These are phyloP conservation scores for Ophion obscuratus DNA, from an alignment of 2,888 invertebrate genomes.

Conservation along the genomic window DNA sequence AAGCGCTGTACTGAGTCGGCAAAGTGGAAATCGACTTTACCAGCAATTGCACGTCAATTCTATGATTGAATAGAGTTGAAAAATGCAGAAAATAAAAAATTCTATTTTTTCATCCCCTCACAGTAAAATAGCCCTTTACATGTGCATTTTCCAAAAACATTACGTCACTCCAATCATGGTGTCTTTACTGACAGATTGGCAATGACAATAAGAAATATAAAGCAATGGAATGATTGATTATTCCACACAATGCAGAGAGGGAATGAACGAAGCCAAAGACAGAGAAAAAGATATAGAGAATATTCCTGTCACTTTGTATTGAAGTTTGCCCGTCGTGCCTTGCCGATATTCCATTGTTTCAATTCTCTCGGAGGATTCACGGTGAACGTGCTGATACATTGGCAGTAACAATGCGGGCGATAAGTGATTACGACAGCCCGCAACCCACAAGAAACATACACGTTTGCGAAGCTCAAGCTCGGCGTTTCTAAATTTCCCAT, in stretches of 20 bases:
- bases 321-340: conserved; percentile 39
- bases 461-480: conserved; percentile 5
- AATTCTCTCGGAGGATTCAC: conserved; percentile 51
- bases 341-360: conserved; percentile 44
- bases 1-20: too few species aligned
- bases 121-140: too few species aligned
- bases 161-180: too few species aligned
- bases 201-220: too few species aligned
- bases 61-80: too few species aligned
- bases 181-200: too few species aligned
- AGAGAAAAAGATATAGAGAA: conserved; percentile 38
- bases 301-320: conserved; percentile 57
- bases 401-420: conserved; percentile 72
- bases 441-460: conserved; percentile 32
- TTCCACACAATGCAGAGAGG: not conserved
- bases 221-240: not conserved
- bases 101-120: too few species aligned
- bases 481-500: too few species aligned
- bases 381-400: conserved; percentile 56
- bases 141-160: too few species aligned
- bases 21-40: too few species aligned
- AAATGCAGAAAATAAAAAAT: too few species aligned
- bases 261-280: conserved; percentile 26
- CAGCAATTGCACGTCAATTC: too few species aligned
- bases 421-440: conserved; percentile 74